Evolutionary conservation across 2,888 invertebrate genomes (phyloP), one percentile per base, ranked within the genome.

Genomic region (Diaprepes abbreviatus): DNA sequence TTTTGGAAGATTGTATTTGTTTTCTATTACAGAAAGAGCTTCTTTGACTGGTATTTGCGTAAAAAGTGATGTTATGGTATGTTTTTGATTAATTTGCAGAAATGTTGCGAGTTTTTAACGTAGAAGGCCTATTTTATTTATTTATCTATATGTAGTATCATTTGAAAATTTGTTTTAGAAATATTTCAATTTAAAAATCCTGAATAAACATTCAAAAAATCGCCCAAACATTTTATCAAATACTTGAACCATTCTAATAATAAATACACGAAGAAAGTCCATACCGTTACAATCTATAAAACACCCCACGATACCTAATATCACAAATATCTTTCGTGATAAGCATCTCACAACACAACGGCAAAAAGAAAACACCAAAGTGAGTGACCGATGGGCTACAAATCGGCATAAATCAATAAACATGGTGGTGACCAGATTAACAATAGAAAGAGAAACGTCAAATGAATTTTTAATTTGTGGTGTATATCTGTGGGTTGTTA

Each of bases 401-500:
- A 12, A 17, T 54, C 36, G 4, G 35, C 14, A 54, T 54, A 54
- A 54, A 54, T 54, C 54, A 54, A 54, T 54, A 21, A 36, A 36
- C 3, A 36, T 19, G 54, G 54, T 17, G 35, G 54, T 7, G 35
- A 54, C 19, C 45, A 24, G 6, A 45, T 45, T 4, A 24, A 45
- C 54, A 54, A 54, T 17, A 35, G 54, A 19, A 33, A 21, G 19
- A 54, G 36, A 16, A 36, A 54, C 36, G 21, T 54, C 54, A 54
- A 54, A 54, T 54, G 36, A 54, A 54, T 54, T 54, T 54, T 21
- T 54, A 52, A 31, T 31, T 52, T 52, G 52, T 52, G 52, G 17
- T 5, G 17, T 31, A 10, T 50, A 50, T 14, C 19, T 19, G n/a
- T 10, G 17, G 45, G 21, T 12, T 24, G 24, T n/a, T 24, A 9